Percentiles rank a stretch among this genome's conserved stretches.
phyloP scores from a whole-genome alignment of 1,140 invertebrate species.

The Papilio dardanus region DNA sequence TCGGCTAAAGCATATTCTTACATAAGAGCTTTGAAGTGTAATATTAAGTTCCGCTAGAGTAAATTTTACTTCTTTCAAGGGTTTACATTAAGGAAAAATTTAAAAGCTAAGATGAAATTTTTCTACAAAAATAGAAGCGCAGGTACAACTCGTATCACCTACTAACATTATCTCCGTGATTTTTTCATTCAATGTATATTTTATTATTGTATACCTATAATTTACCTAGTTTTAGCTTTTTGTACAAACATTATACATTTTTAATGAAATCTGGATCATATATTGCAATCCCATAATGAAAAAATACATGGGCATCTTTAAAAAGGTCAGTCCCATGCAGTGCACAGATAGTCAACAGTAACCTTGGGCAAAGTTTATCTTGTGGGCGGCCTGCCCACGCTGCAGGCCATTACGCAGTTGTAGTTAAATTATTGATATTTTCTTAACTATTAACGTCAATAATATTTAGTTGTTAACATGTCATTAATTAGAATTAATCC shows the following conservation, averaged over 20 bases:
- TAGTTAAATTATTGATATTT: neutral
- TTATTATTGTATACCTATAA: conserved; percentile 18
- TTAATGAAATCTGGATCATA: too few species aligned
- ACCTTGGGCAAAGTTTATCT: neutral
- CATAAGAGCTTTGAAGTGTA: conserved; percentile 54
- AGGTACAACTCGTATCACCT: conserved; percentile 24
- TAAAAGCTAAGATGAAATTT: conserved; percentile 49
- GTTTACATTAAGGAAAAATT: conserved; percentile 54
- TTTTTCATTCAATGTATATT: conserved; percentile 24
- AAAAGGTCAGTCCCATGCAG: neutral
- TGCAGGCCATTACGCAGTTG: neutral
- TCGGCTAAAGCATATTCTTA: conserved; percentile 58
- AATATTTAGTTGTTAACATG: too few species aligned
- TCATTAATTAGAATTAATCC: neutral
- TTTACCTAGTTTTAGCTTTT: too few species aligned
- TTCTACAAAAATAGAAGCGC: conserved; percentile 27
- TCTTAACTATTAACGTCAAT: too few species aligned
- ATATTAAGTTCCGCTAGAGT: conserved; percentile 62
- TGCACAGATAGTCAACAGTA: neutral
- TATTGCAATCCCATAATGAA: too few species aligned
- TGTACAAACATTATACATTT: too few species aligned
- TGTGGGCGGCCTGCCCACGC: neutral
- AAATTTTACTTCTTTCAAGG: conserved; percentile 61
- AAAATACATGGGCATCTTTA: neutral
- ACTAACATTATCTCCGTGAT: neutral